phyloP scores from a whole-genome alignment of 2,797 vertebrate species.

The Glossophaga mutica region DNA sequence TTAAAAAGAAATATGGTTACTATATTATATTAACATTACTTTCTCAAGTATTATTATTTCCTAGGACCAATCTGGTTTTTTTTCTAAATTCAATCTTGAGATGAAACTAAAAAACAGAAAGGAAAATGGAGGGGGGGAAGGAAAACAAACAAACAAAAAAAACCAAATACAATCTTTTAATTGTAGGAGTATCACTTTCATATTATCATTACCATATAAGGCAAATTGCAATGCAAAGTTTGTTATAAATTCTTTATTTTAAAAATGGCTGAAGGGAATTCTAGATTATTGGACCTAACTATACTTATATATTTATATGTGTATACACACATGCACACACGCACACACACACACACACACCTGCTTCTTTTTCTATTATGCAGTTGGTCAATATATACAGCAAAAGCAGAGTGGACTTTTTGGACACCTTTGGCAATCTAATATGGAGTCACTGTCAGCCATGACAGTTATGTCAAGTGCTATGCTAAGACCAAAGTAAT shows the following conservation, averaged over 20 bases:
- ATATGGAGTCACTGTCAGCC: background rate
- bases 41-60: constrained; percentile 19
- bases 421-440: background rate
- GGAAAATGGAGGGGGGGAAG: background rate
- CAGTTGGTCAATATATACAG: background rate
- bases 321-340: background rate
- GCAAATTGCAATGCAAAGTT: background rate
- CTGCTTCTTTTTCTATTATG: background rate
- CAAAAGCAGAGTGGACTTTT: background rate
- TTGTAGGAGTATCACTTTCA: background rate
- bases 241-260: constrained; percentile 41
- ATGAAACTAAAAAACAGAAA: background rate
- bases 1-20: background rate
- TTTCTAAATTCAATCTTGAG: constrained; percentile 33
- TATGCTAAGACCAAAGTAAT: background rate
- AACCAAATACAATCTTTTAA: constrained; percentile 20
- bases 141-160: background rate
- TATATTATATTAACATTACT: background rate
- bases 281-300: constrained; percentile 10
- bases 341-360: background rate
- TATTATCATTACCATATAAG: constrained; percentile 11
- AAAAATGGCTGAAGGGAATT: constrained; percentile 53
- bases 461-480: background rate
- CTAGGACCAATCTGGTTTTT: background rate
- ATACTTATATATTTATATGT: background rate